Base-by-base conservation (phyloP, 2,888 invertebrate species). In the Desoria tigrina region DNA sequence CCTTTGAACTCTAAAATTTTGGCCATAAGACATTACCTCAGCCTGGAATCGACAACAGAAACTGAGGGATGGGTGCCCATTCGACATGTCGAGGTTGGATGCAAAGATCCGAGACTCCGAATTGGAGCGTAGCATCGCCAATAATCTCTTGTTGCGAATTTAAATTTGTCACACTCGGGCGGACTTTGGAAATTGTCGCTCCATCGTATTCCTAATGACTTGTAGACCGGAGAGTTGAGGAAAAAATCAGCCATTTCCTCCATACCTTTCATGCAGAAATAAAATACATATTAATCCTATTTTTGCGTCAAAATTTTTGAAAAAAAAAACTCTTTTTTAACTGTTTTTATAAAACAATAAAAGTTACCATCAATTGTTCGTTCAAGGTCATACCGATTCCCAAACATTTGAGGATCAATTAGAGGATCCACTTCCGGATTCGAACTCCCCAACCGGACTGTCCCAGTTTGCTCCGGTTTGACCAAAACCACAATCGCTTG, bases 11-110 rank as follows among this genome's bases (percentile, higher is more conserved):
- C 16, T 11, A 16, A 6, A n/a, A 6, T 6, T 14, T 14, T 24
- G 23, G 24, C 24, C 7, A 24, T 6, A n/a, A n/a, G n/a, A n/a
- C n/a, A n/a, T 58, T 58, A 66, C 69, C 45, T 63, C 7, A 66
- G 55, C 23, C 24, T 61, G 0, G 69, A 67, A 32, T 69, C 69
- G 14, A 67, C 61, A 9, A 66, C 69, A 27, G 58, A 61, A 1
- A 54, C 54, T 2, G 50, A 21, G 9, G 18, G 14, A 61, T 69
- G 51, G 2, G 65, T 64, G 6, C 62, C 69, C 69, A 69, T 69
- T 11, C 69, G 21, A 39, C 69, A 65, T 11, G 69, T 67, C 11
- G 61, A 61, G 0, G 66, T 67, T 4, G 69, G 67, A 65, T 69
- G 16, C 37, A 1, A 60, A 24, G 11, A 16, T 2, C 14, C n/a